Evolutionary conservation across 2,113 vertebrate species (phyloP).

Genomic region (Tetrao urogallus): DNA sequence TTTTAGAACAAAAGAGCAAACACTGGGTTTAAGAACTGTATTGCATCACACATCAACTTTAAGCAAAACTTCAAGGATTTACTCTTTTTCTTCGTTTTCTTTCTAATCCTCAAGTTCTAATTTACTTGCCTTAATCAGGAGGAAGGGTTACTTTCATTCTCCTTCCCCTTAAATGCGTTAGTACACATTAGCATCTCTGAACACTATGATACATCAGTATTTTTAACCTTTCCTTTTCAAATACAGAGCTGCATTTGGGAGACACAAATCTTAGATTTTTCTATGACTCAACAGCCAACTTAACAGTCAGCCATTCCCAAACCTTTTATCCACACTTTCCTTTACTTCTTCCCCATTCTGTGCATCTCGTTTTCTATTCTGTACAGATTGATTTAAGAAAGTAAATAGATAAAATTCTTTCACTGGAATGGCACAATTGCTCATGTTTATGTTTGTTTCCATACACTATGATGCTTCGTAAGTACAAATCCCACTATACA

Average conservation of each 20-base stretch:
- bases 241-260: background rate
- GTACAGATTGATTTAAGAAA: background rate
- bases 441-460: background rate
- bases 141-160: background rate
- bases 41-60: background rate
- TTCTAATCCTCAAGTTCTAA: background rate
- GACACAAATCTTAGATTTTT: background rate
- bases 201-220: background rate
- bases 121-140: background rate
- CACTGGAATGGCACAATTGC: background rate
- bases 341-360: background rate
- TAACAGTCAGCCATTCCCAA: background rate
- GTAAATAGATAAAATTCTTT: background rate
- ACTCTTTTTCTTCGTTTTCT: background rate
- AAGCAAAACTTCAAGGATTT: background rate
- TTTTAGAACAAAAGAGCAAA: background rate
- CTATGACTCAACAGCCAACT: background rate
- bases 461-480: background rate
- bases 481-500: constrained; percentile 36
- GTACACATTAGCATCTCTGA: background rate
- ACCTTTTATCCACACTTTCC: background rate
- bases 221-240: background rate
- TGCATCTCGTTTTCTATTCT: constrained; percentile 23
- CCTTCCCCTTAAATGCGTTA: background rate
- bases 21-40: background rate